These are phyloP conservation scores for Craniophora ligustri DNA, from an alignment of 2,888 invertebrate species.

Conservation along the genomic window DNA sequence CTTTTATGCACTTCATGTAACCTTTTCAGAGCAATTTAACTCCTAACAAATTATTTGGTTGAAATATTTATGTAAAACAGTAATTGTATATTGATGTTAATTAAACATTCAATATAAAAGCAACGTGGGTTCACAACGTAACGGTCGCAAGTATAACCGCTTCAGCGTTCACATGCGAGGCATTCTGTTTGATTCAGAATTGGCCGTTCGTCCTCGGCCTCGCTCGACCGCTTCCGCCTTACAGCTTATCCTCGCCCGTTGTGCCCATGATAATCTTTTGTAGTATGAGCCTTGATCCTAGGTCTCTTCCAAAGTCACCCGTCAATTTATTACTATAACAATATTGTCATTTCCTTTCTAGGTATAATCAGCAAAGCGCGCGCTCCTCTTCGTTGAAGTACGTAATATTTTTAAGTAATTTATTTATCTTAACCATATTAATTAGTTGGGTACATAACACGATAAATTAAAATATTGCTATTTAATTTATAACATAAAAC, in stretches of 20 bases:
- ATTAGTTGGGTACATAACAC: slow-evolving; percentile 21
- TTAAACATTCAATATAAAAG: slow-evolving; percentile 14
- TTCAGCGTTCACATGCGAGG: slow-evolving; percentile 65
- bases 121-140: slow-evolving; percentile 48
- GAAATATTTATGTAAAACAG: not conserved
- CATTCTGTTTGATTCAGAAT: slow-evolving; percentile 79
- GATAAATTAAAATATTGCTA: slow-evolving; percentile 31
- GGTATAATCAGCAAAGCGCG: slow-evolving; percentile 88
- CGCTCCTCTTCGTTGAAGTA: slow-evolving; percentile 87
- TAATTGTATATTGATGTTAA: slow-evolving; percentile 3
- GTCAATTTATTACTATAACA: slow-evolving; percentile 74
- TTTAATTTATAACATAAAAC: slow-evolving; percentile 10
- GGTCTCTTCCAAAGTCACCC: slow-evolving; percentile 75
- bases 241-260: slow-evolving; percentile 84
- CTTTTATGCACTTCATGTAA: slow-evolving; percentile 12
- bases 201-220: slow-evolving; percentile 85
- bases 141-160: slow-evolving; percentile 64
- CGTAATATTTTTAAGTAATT: slow-evolving; percentile 75
- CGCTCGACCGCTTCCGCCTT: slow-evolving; percentile 83
- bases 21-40: slow-evolving; percentile 21
- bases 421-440: slow-evolving; percentile 59
- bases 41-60: not conserved
- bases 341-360: slow-evolving; percentile 85
- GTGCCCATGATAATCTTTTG: slow-evolving; percentile 85
- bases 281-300: slow-evolving; percentile 82